Conservation (phyloP, 2,113 vertebrate genomes). For the Maylandia zebra region DNA sequence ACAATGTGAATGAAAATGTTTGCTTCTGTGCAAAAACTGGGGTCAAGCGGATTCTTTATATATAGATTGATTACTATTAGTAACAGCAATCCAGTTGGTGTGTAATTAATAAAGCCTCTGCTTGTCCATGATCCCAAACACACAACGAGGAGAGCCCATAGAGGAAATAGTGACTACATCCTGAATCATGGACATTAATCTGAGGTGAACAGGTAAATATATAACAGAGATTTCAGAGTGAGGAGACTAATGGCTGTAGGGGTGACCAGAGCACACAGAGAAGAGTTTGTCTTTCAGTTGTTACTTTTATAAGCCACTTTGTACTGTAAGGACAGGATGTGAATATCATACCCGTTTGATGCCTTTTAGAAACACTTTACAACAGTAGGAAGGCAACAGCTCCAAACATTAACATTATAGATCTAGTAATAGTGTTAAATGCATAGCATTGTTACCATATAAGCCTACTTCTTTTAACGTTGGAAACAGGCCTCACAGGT, state of each 20-base stretch:
- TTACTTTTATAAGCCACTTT: neutral
- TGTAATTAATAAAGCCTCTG: constrained; percentile 14
- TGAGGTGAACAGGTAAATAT: neutral
- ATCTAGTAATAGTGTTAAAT: neutral
- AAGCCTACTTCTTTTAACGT: neutral
- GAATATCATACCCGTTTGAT: neutral
- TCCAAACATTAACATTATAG: neutral
- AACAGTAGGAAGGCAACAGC: neutral
- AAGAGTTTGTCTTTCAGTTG: neutral
- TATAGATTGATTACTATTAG: neutral
- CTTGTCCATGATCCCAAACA: neutral
- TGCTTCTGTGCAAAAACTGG: neutral
- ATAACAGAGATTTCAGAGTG: neutral
- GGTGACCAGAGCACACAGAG: neutral
- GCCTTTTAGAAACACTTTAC: neutral
- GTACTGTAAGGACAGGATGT: neutral
- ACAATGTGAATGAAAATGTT: neutral
- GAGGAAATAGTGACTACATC: neutral
- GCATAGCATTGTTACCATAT: neutral
- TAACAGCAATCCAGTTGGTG: neutral
- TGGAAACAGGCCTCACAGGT: neutral
- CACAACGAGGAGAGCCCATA: neutral
- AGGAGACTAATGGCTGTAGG: neutral
- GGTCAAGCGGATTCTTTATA: neutral
- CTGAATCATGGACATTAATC: neutral